Evolutionary conservation across 1,140 invertebrate species (phyloP).

Genomic region (Hermetia illucens): DNA sequence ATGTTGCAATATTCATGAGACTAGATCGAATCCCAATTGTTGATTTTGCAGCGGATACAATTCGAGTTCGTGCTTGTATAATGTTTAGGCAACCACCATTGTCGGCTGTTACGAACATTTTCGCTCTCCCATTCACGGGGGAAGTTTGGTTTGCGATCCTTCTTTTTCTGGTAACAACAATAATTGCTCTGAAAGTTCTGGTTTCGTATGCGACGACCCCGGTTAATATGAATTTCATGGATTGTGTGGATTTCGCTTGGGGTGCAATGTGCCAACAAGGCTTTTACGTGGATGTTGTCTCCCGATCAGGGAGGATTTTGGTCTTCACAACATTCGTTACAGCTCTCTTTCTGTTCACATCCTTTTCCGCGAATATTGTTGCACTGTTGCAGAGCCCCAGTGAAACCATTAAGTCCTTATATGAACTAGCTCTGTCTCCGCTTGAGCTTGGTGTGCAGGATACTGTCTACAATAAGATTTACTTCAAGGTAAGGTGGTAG

Average conservation of each 20-base stretch:
- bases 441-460: constrained; percentile 39
- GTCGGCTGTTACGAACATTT: constrained; percentile 49
- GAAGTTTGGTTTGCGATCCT: constrained; percentile 43
- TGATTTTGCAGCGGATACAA: constrained; percentile 37
- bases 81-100: constrained; percentile 50
- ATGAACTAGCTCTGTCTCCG: constrained; percentile 36
- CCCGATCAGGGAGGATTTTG: constrained; percentile 34
- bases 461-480: constrained; percentile 39
- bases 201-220: constrained; percentile 16
- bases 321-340: constrained; percentile 37
- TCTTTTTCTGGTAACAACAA: constrained; percentile 21
- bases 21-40: constrained; percentile 33
- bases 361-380: constrained; percentile 45
- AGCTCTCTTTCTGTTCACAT: constrained; percentile 39
- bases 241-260: constrained; percentile 34
- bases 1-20: constrained; percentile 38
- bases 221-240: constrained; percentile 25
- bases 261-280: constrained; percentile 49
- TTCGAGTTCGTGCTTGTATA: constrained; percentile 32
- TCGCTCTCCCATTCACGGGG: constrained; percentile 43
- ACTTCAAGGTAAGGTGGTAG: constrained; percentile 31
- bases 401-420: constrained; percentile 34
- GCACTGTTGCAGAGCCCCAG: constrained; percentile 42
- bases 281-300: constrained; percentile 31
- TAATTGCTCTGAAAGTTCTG: constrained; percentile 17